Conservation (phyloP, 2,113 vertebrate genomes). For the Syrmaticus mikado region DNA sequence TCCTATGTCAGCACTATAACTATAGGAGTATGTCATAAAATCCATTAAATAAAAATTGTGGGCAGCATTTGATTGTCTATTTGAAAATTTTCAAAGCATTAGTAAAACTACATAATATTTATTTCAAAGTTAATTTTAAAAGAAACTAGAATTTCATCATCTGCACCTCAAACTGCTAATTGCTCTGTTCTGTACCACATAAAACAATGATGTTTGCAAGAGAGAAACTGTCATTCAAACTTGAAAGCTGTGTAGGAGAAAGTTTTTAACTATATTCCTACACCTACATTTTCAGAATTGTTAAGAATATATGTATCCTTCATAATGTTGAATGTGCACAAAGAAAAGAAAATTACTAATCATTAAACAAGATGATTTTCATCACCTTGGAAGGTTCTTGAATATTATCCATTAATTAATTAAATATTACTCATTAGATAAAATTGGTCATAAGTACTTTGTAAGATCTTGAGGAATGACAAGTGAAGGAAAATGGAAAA, state of each 20-base stretch:
- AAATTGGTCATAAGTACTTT: neutral
- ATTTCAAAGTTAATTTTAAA: neutral
- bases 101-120: neutral
- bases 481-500: neutral
- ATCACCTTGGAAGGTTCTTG: neutral
- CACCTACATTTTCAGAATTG: neutral
- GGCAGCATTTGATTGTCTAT: neutral
- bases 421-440: neutral
- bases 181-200: neutral
- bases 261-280: neutral
- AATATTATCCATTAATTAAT: neutral
- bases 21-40: neutral
- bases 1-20: neutral
- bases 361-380: neutral
- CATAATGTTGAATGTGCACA: neutral
- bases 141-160: neutral
- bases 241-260: neutral
- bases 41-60: neutral
- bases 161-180: neutral
- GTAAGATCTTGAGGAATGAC: neutral
- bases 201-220: rapidly evolving
- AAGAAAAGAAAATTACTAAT: neutral
- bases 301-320: neutral
- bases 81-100: neutral
- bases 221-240: neutral